These are phyloP conservation scores for Lepetodrilus schrolli DNA, from an alignment of 2,888 invertebrate species.

Conservation along the genomic window DNA sequence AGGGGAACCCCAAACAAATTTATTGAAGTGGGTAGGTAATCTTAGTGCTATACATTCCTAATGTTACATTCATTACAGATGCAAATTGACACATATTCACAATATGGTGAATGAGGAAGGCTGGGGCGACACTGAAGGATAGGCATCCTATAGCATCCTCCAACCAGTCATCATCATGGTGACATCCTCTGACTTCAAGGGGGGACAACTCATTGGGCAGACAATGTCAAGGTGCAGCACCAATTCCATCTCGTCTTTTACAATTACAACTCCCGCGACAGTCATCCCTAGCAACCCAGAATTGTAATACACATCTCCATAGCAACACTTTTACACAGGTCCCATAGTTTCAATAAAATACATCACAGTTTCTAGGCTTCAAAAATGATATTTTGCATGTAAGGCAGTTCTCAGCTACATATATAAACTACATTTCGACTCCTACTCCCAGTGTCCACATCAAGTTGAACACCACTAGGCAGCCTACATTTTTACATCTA, in stretches of 20 bases:
- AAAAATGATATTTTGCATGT: background rate
- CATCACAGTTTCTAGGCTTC: conserved; percentile 28
- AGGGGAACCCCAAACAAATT: conserved; percentile 49
- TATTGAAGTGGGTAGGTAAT: conserved; percentile 45
- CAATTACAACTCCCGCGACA: background rate
- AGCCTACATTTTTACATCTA: background rate
- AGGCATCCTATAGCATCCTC: background rate
- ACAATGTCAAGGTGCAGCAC: conserved; percentile 18
- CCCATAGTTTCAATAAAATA: conserved; percentile 23
- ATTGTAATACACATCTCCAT: conserved; percentile 6
- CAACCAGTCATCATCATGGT: background rate
- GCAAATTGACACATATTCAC: conserved; percentile 37
- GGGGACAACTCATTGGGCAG: conserved; percentile 14
- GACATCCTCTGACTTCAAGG: background rate
- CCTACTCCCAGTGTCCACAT: too few relatives aligned
- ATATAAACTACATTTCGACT: background rate
- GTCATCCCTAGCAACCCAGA: background rate
- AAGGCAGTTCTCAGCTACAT: conserved; percentile 5
- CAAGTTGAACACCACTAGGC: background rate
- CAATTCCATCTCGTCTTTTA: background rate
- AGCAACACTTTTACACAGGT: conserved; percentile 28
- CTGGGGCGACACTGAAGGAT: background rate
- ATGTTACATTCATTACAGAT: conserved; percentile 33
- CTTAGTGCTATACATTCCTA: conserved; percentile 41
- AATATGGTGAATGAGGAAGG: conserved; percentile 28